phyloP scores from a whole-genome alignment of 2,797 vertebrate genomes.

The Pampus argenteus region DNA sequence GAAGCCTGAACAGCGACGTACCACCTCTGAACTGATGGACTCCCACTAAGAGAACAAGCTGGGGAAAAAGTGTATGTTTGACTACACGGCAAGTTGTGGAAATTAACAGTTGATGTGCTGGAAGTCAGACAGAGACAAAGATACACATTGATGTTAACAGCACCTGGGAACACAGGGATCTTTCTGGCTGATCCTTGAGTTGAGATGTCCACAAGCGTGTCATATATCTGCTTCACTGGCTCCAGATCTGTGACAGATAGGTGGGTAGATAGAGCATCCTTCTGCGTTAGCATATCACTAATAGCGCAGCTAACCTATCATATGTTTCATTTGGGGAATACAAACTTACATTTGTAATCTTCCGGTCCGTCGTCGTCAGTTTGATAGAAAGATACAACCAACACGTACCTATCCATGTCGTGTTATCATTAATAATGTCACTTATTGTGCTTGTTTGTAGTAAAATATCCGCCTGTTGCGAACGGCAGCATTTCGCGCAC shows the following conservation, averaged over 20 bases:
- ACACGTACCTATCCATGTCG: slow-evolving; percentile 76
- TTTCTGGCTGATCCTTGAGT: slow-evolving; percentile 39
- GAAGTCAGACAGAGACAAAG: neutral
- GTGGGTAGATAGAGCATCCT: too few species aligned
- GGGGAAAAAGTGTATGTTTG: slow-evolving; percentile 11
- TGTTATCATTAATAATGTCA: neutral
- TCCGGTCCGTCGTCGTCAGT: slow-evolving; percentile 22
- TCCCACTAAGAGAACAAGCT: slow-evolving; percentile 77
- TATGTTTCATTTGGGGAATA: neutral
- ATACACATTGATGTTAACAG: neutral
- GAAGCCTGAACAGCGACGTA: slow-evolving; percentile 72
- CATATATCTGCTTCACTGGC: slow-evolving; percentile 62
- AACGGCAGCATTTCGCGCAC: slow-evolving; percentile 21
- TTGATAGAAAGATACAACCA: slow-evolving; percentile 66
- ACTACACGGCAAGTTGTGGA: neutral
- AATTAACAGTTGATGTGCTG: neutral
- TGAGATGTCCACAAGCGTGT: slow-evolving; percentile 56
- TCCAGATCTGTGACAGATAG: slow-evolving; percentile 73
- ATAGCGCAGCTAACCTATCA: neutral
- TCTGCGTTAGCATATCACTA: too few species aligned
- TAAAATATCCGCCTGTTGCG: fast-evolving
- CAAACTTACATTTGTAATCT: slow-evolving; percentile 66
- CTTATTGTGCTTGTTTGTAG: fast-evolving
- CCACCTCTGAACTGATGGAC: slow-evolving; percentile 67
- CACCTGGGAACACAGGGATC: slow-evolving; percentile 74